Percentiles rank a stretch among this genome's conserved stretches.
These are phyloP conservation scores for Nomia melanderi DNA, from an alignment of 1,140 invertebrate species.

Conservation along the genomic window DNA sequence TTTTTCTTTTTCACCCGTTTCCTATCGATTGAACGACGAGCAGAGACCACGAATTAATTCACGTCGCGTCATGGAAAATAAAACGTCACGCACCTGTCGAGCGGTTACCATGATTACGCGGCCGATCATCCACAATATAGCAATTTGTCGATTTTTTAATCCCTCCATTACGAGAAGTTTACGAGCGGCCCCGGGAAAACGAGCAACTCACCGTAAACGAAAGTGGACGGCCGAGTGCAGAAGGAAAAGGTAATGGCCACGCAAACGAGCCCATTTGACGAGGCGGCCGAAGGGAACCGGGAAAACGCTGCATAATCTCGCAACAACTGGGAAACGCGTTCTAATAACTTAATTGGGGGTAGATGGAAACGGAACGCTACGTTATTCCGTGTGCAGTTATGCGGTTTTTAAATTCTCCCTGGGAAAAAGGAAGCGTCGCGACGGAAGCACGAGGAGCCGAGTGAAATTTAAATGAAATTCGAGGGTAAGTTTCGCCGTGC, in stretches of 20 bases:
- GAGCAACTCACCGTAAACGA: conserved; percentile 3
- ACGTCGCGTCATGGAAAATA: background rate
- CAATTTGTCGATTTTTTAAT: conserved; percentile 45
- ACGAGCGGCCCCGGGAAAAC: conserved; percentile 24
- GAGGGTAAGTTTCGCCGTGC: too few relatives aligned
- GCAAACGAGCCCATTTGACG: conserved; percentile 2
- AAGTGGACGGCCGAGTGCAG: background rate
- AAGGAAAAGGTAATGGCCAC: conserved; percentile 14
- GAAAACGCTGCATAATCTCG: conserved; percentile 6
- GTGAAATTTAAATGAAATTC: too few relatives aligned
- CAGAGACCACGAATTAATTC: background rate
- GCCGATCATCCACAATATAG: conserved; percentile 25
- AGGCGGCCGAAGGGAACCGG: background rate
- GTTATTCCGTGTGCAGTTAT: too few relatives aligned
- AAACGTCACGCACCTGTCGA: conserved; percentile 14
- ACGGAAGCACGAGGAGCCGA: too few relatives aligned
- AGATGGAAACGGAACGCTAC: conserved; percentile 16
- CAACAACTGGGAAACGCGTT: conserved; percentile 10
- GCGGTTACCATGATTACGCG: background rate
- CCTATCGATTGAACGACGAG: conserved; percentile 4
- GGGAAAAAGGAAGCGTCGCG: too few relatives aligned
- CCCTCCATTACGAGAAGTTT: conserved; percentile 12
- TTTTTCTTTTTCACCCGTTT: conserved; percentile 15
- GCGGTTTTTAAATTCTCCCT: too few relatives aligned
- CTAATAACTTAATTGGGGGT: conserved; percentile 27